phyloP scores from a whole-genome alignment of 2,113 vertebrate genomes.

The Furnarius figulus region DNA sequence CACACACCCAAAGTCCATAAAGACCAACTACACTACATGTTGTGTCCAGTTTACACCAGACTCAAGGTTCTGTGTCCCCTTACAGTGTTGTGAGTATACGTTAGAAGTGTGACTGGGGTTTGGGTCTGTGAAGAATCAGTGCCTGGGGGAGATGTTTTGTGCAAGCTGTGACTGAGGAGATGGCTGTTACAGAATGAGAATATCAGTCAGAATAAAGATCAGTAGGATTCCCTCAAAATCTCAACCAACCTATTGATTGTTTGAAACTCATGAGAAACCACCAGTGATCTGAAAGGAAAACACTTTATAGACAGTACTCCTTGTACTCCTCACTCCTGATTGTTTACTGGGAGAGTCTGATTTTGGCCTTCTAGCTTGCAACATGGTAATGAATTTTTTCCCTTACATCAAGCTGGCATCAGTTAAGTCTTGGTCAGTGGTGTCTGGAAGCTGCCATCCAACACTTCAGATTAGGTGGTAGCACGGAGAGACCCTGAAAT shows the following conservation, averaged over 20 bases:
- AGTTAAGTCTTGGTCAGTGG: neutral
- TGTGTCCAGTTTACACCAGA: neutral
- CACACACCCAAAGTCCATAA: neutral
- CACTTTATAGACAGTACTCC: neutral
- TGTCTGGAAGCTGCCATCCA: neutral
- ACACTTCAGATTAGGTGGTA: neutral
- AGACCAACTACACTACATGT: neutral
- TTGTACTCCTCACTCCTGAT: neutral
- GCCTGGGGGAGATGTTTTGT: neutral
- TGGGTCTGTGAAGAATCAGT: neutral
- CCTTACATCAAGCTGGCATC: neutral
- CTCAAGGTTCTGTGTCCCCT: neutral
- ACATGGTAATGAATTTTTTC: neutral
- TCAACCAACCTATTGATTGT: neutral
- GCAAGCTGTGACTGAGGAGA: neutral
- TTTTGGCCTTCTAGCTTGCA: neutral
- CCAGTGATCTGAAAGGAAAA: neutral
- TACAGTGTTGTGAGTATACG: rapidly evolving
- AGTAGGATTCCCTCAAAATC: neutral
- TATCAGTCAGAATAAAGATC: neutral
- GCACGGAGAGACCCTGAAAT: neutral
- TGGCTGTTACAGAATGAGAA: neutral
- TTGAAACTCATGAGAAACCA: neutral
- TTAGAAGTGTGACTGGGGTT: neutral
- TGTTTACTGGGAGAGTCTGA: neutral